phyloP scores from a whole-genome alignment of 2,888 invertebrate species.

The Drosophila flavopinicola region DNA sequence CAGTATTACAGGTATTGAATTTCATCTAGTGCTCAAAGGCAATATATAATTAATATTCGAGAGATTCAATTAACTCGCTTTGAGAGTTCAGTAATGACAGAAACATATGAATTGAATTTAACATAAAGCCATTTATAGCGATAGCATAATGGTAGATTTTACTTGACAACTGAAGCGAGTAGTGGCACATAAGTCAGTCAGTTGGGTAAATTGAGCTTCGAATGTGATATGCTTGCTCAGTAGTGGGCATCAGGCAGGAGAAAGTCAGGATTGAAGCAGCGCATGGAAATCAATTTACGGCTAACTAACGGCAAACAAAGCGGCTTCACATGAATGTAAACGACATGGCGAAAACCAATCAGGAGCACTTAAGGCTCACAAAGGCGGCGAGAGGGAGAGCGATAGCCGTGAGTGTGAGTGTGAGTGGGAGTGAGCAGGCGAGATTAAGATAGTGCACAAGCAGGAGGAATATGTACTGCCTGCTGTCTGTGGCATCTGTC shows the following conservation, averaged over 20 bases:
- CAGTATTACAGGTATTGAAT: too few species aligned
- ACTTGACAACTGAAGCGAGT: neutral
- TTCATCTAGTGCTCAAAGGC: too few species aligned
- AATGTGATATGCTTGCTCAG: neutral
- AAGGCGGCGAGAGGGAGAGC: neutral
- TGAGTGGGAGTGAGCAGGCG: neutral
- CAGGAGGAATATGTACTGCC: constrained; percentile 42
- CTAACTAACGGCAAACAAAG: constrained; percentile 59
- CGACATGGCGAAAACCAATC: constrained; percentile 63
- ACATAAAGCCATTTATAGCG: constrained; percentile 8
- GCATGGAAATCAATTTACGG: constrained; percentile 53
- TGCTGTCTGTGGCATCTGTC: constrained; percentile 66
- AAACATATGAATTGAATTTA: constrained; percentile 1
- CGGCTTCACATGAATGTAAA: constrained; percentile 45
- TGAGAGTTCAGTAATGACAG: neutral
- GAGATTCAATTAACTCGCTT: neutral
- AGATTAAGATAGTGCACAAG: constrained; percentile 50
- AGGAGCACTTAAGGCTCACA: constrained; percentile 53
- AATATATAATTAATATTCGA: neutral
- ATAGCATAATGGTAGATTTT: neutral
- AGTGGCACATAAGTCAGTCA: constrained; percentile 7
- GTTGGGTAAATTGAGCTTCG: too few species aligned
- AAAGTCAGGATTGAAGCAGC: constrained; percentile 5
- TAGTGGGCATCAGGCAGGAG: constrained; percentile 4
- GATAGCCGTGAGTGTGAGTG: neutral